These are phyloP conservation scores for Paramuricea clavata DNA, from an alignment of 92 coral and sea anemone species.

Conservation along the genomic window DNA sequence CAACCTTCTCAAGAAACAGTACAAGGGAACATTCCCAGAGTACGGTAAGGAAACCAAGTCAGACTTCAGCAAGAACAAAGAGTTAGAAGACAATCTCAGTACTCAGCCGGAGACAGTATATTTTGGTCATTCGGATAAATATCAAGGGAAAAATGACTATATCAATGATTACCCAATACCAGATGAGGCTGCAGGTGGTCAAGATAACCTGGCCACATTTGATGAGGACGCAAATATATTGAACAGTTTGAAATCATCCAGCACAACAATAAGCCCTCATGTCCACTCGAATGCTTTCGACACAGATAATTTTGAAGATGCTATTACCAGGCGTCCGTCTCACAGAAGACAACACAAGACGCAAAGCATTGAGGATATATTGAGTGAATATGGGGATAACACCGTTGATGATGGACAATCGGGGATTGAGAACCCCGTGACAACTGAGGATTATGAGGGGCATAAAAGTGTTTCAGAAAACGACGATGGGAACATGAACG, in stretches of 20 bases:
- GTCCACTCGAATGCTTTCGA: neutral
- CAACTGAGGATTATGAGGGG: neutral
- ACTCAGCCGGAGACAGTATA: constrained; percentile 33
- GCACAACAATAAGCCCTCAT: neutral
- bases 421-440: neutral
- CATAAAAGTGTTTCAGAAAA: constrained; percentile 4
- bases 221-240: constrained; percentile 6
- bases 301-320: neutral
- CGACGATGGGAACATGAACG: neutral
- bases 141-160: constrained; percentile 1
- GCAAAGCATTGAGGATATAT: neutral
- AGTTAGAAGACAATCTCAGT: constrained; percentile 27
- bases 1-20: constrained; percentile 6
- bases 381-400: constrained; percentile 23
- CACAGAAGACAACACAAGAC: neutral
- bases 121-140: constrained; percentile 5
- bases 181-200: neutral
- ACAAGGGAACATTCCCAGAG: constrained; percentile 35
- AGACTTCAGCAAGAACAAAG: constrained; percentile 5
- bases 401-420: neutral
- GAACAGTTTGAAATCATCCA: neutral
- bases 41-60: constrained; percentile 37
- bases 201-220: constrained; percentile 24
- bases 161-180: neutral
- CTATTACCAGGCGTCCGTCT: neutral